Conservation (phyloP, 2,888 invertebrate genomes). For the Emmelina monodactyla region DNA sequence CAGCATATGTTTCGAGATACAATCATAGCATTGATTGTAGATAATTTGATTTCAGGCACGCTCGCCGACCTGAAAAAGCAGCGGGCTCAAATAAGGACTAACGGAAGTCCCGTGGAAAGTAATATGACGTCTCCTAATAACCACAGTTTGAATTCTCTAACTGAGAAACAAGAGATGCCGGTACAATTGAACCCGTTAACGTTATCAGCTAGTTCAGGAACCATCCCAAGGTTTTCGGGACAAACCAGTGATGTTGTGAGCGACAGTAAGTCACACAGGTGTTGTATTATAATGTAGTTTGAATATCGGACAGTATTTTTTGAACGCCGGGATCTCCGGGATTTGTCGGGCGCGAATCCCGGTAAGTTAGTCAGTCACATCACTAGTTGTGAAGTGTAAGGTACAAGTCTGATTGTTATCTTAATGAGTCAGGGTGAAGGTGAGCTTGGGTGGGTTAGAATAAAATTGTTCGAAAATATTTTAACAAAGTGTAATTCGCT, state of each 20-base stretch:
- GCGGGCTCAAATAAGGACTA: slow-evolving; percentile 79
- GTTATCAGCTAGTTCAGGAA: slow-evolving; percentile 39
- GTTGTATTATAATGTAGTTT: slow-evolving; percentile 77
- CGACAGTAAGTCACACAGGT: slow-evolving; percentile 74
- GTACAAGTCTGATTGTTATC: slow-evolving; percentile 52
- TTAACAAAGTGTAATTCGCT: too few species aligned
- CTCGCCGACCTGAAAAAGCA: slow-evolving; percentile 94
- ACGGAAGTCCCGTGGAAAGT: slow-evolving; percentile 64
- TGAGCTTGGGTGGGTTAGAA: too few species aligned
- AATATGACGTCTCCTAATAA: slow-evolving; percentile 48
- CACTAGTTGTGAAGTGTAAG: slow-evolving; percentile 2
- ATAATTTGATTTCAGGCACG: slow-evolving; percentile 65
- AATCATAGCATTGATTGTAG: slow-evolving; percentile 18
- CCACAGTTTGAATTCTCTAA: slow-evolving; percentile 50
- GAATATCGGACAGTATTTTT: slow-evolving; percentile 2
- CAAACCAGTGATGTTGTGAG: slow-evolving; percentile 81
- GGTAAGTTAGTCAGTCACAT: background rate
- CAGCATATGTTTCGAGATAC: background rate
- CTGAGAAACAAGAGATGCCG: slow-evolving; percentile 47
- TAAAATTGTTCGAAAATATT: too few species aligned
- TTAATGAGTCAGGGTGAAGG: too few species aligned
- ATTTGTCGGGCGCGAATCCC: too few species aligned
- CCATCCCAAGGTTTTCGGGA: slow-evolving; percentile 72
- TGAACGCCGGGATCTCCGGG: too few species aligned
- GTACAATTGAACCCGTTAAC: slow-evolving; percentile 47